phyloP scores from a whole-genome alignment of 2,888 invertebrate genomes.

The Agonopterix arenella region DNA sequence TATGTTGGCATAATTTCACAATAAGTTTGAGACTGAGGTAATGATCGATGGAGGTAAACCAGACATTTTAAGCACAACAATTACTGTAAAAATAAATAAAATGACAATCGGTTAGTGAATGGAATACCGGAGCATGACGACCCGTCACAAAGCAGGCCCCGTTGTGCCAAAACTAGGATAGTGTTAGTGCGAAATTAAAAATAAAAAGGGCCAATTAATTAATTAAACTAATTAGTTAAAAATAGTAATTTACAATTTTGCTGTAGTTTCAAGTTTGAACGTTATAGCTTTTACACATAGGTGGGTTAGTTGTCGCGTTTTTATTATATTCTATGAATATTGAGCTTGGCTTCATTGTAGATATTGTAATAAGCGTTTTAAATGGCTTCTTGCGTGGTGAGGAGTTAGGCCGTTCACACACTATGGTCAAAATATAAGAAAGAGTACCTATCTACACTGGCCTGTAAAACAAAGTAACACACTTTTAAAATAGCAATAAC shows the following conservation, averaged over 20 bases:
- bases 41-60: too few relatives aligned
- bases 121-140: too few relatives aligned
- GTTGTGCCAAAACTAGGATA: conserved; percentile 29
- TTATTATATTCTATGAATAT: conserved; percentile 32
- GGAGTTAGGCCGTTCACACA: background rate
- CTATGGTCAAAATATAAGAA: background rate
- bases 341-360: conserved; percentile 61
- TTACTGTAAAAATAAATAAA: too few relatives aligned
- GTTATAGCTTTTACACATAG: conserved; percentile 64
- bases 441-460: too few relatives aligned
- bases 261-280: conserved; percentile 38
- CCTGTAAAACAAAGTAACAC: too few relatives aligned
- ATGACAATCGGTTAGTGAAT: too few relatives aligned
- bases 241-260: conserved; percentile 49
- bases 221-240: conserved; percentile 24
- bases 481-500: too few relatives aligned
- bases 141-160: background rate
- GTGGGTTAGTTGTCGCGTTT: conserved; percentile 35
- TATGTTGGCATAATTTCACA: too few relatives aligned
- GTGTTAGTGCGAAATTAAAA: conserved; percentile 26
- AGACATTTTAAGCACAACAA: too few relatives aligned
- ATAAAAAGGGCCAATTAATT: conserved; percentile 55
- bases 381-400: conserved; percentile 19
- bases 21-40: too few relatives aligned
- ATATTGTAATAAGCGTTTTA: conserved; percentile 40